Evolutionary conservation across 2,113 vertebrate species (phyloP).

Genomic region (Nyctibius bracteatus): DNA sequence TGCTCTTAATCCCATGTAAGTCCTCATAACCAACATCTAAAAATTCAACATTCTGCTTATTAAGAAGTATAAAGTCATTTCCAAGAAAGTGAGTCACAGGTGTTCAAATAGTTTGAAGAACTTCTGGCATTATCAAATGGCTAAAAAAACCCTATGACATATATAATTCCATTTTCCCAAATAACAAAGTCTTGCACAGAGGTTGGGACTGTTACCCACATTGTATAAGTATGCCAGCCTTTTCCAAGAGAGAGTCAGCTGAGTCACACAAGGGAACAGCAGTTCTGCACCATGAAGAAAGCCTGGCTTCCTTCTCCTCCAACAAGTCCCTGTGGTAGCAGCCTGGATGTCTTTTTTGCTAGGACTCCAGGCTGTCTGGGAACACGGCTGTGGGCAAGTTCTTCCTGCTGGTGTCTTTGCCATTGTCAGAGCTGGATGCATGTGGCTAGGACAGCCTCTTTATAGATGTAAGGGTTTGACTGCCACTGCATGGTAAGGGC

Average conservation of each 20-base stretch:
- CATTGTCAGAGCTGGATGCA: neutral
- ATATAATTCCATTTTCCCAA: neutral
- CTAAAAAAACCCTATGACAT: neutral
- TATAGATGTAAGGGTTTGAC: neutral
- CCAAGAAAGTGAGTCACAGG: neutral
- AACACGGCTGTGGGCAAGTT: neutral
- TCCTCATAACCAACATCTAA: neutral
- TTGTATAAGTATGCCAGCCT: neutral
- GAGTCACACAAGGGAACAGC: neutral
- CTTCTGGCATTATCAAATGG: neutral
- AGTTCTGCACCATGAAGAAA: neutral
- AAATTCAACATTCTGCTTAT: neutral
- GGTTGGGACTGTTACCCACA: neutral
- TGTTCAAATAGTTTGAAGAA: neutral
- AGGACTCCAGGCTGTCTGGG: neutral
- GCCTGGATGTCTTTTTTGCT: neutral
- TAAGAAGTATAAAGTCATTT: neutral
- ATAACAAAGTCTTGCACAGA: neutral
- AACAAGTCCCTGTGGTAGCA: neutral
- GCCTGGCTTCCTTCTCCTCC: neutral
- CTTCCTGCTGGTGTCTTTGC: neutral
- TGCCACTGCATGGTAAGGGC: neutral
- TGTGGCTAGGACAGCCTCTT: neutral
- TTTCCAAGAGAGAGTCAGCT: neutral
- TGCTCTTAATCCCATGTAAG: neutral